Percentiles rank a stretch among this genome's conserved stretches.
These are phyloP conservation scores for Aphelenchoides besseyi DNA, from an alignment of 1,140 invertebrate species.

Conservation along the genomic window DNA sequence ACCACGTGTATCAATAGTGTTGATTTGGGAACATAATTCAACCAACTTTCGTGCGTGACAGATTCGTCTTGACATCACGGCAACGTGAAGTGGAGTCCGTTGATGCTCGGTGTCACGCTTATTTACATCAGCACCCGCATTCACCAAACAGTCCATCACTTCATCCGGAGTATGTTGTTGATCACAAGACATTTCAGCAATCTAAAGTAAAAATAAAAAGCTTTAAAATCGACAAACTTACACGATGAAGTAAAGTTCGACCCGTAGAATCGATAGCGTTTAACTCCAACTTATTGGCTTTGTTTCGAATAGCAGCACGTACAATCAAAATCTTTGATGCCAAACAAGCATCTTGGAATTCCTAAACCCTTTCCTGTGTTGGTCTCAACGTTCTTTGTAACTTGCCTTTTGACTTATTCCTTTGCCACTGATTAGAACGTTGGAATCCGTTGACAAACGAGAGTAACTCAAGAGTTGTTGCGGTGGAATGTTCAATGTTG, in stretches of 20 bases:
- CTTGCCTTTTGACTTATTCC: neutral
- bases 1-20: neutral
- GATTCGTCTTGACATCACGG: neutral
- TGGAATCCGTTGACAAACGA: neutral
- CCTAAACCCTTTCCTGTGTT: neutral
- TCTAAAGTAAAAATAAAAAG: conserved; percentile 1
- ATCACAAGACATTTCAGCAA: conserved; percentile 6
- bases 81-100: conserved; percentile 10
- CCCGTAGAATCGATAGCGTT: neutral
- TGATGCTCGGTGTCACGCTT: neutral
- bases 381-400: neutral
- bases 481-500: conserved; percentile 5
- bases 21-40: neutral
- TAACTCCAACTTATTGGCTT: neutral
- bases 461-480: neutral
- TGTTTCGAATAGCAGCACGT: neutral
- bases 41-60: conserved; percentile 14
- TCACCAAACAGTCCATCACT: neutral
- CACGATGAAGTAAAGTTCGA: neutral
- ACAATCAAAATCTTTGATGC: neutral
- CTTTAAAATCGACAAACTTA: neutral
- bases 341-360: neutral
- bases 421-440: neutral
- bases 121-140: conserved; percentile 2
- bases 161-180: conserved; percentile 14